Percentiles rank a stretch among this genome's conserved stretches.
Evolutionary conservation across 92 coral and sea anemone genomes (phyloP).

Genomic region (Epizoanthus illoricatus): DNA sequence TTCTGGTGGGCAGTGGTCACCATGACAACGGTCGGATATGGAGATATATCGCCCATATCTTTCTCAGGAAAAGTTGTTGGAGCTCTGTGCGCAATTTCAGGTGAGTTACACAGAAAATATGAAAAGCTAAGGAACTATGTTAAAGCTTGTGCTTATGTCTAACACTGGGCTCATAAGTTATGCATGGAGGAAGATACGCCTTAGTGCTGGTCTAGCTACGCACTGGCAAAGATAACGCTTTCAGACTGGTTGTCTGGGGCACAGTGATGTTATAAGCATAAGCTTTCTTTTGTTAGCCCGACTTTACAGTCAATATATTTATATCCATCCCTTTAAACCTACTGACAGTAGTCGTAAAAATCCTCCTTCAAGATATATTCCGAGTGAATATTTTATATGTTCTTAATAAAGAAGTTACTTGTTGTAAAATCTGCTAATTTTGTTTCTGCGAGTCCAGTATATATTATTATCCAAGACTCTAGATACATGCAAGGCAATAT

Average conservation of each 20-base stretch:
- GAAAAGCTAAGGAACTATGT: not conserved
- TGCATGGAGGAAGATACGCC: not conserved
- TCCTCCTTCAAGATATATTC: not conserved
- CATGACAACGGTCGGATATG: slow-evolving; percentile 99
- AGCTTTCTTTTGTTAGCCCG: too few species aligned
- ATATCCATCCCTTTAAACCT: not conserved
- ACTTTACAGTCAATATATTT: too few species aligned
- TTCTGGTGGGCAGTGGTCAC: slow-evolving; percentile 99
- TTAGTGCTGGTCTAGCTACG: not conserved
- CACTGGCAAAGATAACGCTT: slow-evolving; percentile 3
- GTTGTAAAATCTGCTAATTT: not conserved
- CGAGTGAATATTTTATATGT: not conserved
- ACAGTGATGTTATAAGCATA: not conserved
- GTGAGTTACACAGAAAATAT: slow-evolving; percentile 50
- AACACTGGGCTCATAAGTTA: not conserved
- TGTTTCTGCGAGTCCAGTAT: too few species aligned
- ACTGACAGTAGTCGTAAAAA: not conserved
- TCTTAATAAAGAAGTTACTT: not conserved
- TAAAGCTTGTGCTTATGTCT: not conserved
- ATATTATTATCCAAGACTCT: too few species aligned
- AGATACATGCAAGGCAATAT: too few species aligned
- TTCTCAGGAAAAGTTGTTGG: slow-evolving; percentile 95
- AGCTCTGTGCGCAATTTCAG: slow-evolving; percentile 94
- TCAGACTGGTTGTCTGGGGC: slow-evolving; percentile 23
- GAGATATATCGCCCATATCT: slow-evolving; percentile 85